Evolutionary conservation across 1,140 invertebrate species (phyloP), one percentile per base, ranked within the genome.

Genomic region (Scaptomyza montana): DNA sequence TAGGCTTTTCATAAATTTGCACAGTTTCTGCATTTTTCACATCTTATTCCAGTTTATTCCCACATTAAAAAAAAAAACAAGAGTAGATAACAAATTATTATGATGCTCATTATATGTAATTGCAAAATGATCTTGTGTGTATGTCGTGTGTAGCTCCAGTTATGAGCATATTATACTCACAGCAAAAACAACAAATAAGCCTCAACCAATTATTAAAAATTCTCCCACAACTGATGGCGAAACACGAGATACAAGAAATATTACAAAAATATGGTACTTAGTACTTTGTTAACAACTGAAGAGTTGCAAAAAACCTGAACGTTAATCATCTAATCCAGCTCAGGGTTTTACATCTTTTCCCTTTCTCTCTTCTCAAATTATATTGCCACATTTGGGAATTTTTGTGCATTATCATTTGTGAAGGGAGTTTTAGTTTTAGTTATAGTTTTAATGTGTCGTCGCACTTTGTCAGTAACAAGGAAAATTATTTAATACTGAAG

Each of bases 241-340:
- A 43, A 63, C 71, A 30, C 21, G 65, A 47, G 53, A 57, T 70
- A 39, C 8, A n/a, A 66, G 62, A 51, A 69, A 46, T 47, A 67
- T 45, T 61, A 59, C 33, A 4, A 3, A 33, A 1, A 36, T 36
- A 36, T 36, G 8, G 33, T 36, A 36, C 33, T 59, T 59, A 60
- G 55, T 72, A 66, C 55, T 72, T 67, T 53, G 49, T 54, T 53
- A 54, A 59, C 46, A 60, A 33, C 51, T 47, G 16, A 59, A 47
- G n/a, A 33, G 56, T 47, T 43, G 39, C 43, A 66, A 70, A 77
- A 75, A 53, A 71, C 63, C n/a, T 33, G 33, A 12, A 19, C 56
- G 57, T 39, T 74, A 78, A 81, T 78, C 81, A 86, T 87, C 74
- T 78, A 69, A 86, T 78, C 67, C 79, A 55, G 78, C 67, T 73